These are phyloP conservation scores for Mythimna albipuncta DNA, from an alignment of 2,888 invertebrate species.

Conservation along the genomic window DNA sequence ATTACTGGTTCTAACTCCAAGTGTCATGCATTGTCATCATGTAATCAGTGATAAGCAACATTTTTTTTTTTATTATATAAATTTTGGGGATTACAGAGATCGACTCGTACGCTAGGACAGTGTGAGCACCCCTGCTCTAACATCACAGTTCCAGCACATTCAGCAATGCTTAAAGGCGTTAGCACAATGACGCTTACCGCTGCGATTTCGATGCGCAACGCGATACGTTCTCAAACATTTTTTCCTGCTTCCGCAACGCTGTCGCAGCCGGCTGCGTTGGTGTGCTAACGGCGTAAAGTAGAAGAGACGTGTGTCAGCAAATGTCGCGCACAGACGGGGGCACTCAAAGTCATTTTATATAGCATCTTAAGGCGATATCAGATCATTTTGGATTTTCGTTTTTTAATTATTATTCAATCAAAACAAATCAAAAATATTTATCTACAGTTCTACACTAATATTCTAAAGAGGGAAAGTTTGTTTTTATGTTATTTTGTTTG, in stretches of 20 bases:
- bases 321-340: slow-evolving; percentile 33
- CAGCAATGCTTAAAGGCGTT: slow-evolving; percentile 52
- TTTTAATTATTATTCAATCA: too few species aligned
- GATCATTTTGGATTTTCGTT: slow-evolving; percentile 3
- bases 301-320: slow-evolving; percentile 49
- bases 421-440: too few species aligned
- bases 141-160: slow-evolving; percentile 20
- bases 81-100: neutral
- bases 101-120: neutral
- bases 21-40: neutral
- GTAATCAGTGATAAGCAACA: neutral
- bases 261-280: slow-evolving; percentile 52
- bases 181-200: slow-evolving; percentile 53
- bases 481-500: too few species aligned
- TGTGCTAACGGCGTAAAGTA: slow-evolving; percentile 51
- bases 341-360: slow-evolving; percentile 14
- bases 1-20: neutral
- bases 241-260: slow-evolving; percentile 48
- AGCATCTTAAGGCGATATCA: slow-evolving; percentile 28
- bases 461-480: too few species aligned
- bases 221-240: slow-evolving; percentile 46
- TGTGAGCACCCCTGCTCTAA: slow-evolving; percentile 8
- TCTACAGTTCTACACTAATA: too few species aligned
- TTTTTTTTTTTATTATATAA: neutral
- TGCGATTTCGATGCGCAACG: slow-evolving; percentile 49